These are phyloP conservation scores for Phalanger gymnotis DNA, from an alignment of 2,797 vertebrate species.

Conservation along the genomic window DNA sequence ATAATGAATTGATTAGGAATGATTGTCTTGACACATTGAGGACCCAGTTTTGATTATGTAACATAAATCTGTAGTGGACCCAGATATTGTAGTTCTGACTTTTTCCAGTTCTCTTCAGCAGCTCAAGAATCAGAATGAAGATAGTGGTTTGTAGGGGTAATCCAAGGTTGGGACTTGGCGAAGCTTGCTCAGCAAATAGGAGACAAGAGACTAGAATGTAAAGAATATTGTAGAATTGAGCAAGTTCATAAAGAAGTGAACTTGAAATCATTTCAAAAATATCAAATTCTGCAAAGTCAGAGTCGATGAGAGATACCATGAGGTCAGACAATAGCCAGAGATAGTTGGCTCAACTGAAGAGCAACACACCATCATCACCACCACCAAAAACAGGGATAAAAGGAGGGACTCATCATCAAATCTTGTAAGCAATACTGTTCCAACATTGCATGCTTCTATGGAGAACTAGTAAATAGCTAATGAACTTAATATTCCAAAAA, in stretches of 20 bases:
- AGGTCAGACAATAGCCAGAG: neutral
- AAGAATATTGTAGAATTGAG: neutral
- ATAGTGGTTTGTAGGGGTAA: neutral
- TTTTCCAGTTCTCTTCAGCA: neutral
- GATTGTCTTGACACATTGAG: too few relatives aligned
- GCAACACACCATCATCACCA: neutral
- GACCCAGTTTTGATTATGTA: neutral
- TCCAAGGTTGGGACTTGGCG: neutral
- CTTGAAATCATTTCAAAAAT: neutral
- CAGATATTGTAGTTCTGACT: neutral
- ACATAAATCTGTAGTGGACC: neutral
- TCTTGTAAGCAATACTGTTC: neutral
- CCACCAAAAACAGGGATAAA: neutral
- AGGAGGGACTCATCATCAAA: neutral
- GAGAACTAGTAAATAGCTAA: neutral
- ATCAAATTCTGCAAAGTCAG: neutral
- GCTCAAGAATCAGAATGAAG: neutral
- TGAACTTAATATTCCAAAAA: neutral
- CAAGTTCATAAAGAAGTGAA: neutral
- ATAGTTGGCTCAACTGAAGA: neutral
- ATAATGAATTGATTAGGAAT: neutral
- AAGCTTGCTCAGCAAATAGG: neutral
- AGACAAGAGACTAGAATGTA: neutral
- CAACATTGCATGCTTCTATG: neutral
- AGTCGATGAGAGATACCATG: neutral